A percentile compares a stretch with the other conserved stretches of the same genome.
Conservation (phyloP, 92 coral and sea anemone genomes). For the Palythoa heliodiscus region DNA sequence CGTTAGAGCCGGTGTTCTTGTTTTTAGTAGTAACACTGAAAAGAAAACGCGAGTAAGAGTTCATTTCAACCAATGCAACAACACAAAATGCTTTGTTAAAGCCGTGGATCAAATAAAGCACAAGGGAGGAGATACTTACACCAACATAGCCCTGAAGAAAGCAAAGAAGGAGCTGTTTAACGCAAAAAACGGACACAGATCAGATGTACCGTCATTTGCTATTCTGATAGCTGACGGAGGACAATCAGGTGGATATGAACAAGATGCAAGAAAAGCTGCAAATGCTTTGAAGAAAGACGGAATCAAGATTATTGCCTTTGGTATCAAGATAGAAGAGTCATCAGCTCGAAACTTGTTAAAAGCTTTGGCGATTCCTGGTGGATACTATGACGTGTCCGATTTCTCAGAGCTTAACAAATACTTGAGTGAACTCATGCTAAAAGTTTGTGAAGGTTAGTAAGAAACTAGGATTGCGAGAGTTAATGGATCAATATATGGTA, state of each 20-base stretch:
- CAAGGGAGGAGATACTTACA: background rate
- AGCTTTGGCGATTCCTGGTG: constrained; percentile 1
- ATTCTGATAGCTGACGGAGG: constrained; percentile 1
- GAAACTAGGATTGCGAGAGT: background rate
- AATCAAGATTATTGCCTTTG: constrained; percentile 7
- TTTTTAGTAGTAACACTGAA: background rate
- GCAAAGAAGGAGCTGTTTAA: background rate
- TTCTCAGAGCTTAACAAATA: background rate
- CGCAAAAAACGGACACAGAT: background rate
- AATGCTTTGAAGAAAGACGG: background rate
- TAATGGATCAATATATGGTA: background rate
- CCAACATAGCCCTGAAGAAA: background rate
- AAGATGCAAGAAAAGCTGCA: background rate
- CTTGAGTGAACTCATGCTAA: background rate
- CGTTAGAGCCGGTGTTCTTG: background rate
- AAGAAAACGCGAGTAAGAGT: background rate
- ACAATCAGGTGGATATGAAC: background rate
- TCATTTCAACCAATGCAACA: background rate
- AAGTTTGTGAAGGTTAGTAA: background rate
- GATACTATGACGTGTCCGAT: background rate
- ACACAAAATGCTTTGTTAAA: background rate
- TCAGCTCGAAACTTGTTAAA: background rate
- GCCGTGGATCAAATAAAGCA: background rate
- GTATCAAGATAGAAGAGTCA: background rate
- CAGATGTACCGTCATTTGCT: background rate